Base-by-base conservation (phyloP, 2,113 vertebrate genomes). In the Neolamprologus hecqui region DNA sequence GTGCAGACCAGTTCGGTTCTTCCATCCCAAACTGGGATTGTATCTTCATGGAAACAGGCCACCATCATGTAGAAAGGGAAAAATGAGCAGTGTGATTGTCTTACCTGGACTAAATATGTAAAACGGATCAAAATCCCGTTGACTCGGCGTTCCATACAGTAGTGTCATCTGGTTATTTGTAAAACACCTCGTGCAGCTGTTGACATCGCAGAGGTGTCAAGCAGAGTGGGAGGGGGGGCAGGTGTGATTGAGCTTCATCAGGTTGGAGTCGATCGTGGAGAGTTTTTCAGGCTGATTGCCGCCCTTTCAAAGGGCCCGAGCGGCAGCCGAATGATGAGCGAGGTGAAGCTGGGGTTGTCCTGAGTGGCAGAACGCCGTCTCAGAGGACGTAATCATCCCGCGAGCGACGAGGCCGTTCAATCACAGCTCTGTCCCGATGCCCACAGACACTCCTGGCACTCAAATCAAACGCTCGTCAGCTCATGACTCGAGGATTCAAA, bases 391-490 rank as follows among this genome's bases (percentile, higher is more conserved):
- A 83, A 90, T 90, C 86, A 89, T 75, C 42, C 14, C 7, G 35
- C 4, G 3, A 33, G 51, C 3, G 81, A 57, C 28, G 63, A 60
- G 63, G 58, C 12, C 5, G 6, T 82, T 83, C 73, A 89, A 89
- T 87, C 83, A 89, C 13, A 14, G 9, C 79, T 73, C 40, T 2
- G 21, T 60, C 49, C 33, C 4, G 9, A 31, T 11, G 15, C 70
- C 3, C 40, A 6, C 4, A 5, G 42, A 49, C 70, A 21, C 83
- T 85, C 49, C 17, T 57, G 73, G 31, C 63, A 33, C 90, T 90
- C 37, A 23, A 91, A 91, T 91, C 90, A 90, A 88, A 81, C 40
- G 33, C 75, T 83, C 53, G 82, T 83, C 88, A 2, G 83, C 75
- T 86, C 73, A 42, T 79, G 54, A 68, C 26, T 87, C 17, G 7